These are phyloP conservation scores for Epirrita christyi DNA, from an alignment of 2,888 invertebrate genomes.

Conservation along the genomic window DNA sequence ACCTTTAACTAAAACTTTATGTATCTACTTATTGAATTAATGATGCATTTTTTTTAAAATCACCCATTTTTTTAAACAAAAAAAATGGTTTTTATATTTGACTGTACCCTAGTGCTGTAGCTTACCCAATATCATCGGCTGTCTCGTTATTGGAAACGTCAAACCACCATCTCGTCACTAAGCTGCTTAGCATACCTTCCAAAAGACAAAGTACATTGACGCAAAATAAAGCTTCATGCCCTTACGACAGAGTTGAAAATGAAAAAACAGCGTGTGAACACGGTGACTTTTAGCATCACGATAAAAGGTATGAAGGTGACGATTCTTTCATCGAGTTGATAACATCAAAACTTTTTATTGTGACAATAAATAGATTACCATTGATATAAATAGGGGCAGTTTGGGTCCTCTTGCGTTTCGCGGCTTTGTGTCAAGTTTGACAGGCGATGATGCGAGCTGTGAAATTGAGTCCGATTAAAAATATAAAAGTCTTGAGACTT, in stretches of 20 bases:
- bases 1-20: no score
- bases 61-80: no score
- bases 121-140: conserved; percentile 55
- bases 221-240: conserved; percentile 50
- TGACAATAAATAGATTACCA: conserved; percentile 83
- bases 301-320: conserved; percentile 76
- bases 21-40: no score
- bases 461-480: conserved; percentile 82
- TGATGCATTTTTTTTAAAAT: no score
- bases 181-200: conserved; percentile 77
- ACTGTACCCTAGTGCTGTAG: conserved; percentile 51
- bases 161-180: conserved; percentile 71
- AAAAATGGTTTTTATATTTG: no score
- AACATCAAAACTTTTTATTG: conserved; percentile 82
- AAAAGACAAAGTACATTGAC: conserved; percentile 29
- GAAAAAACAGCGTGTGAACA: conserved; percentile 22
- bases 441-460: conserved; percentile 82
- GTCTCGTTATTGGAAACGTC: conserved; percentile 71
- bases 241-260: conserved; percentile 40
- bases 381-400: conserved; percentile 82
- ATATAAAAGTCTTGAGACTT: conserved; percentile 77
- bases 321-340: conserved; percentile 81
- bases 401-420: conserved; percentile 74
- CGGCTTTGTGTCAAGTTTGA: conserved; percentile 81
- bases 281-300: conserved; percentile 79